These are phyloP conservation scores for Hirtodrosophila trivittata DNA, from an alignment of 2,888 invertebrate genomes.

Conservation along the genomic window DNA sequence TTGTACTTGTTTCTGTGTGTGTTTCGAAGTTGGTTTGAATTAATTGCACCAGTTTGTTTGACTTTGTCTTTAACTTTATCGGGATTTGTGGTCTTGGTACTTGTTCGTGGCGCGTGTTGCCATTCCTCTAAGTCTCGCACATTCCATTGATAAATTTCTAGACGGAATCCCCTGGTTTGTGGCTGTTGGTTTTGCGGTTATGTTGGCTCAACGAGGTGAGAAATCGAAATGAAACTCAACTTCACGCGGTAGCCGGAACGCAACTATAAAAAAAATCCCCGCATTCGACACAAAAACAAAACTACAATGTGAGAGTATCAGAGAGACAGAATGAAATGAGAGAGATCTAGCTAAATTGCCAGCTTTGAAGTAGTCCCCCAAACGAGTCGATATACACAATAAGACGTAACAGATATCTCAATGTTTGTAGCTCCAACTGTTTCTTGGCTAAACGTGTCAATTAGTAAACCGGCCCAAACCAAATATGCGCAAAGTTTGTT, in stretches of 20 bases:
- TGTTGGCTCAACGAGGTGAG: conserved; percentile 62
- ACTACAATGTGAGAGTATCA: neutral
- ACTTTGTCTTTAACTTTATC: conserved; percentile 49
- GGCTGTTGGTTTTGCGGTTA: conserved; percentile 32
- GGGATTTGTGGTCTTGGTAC: conserved; percentile 10
- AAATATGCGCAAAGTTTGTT: conserved; percentile 60
- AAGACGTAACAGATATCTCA: neutral
- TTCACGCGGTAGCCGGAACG: conserved; percentile 14
- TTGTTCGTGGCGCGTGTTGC: conserved; percentile 8
- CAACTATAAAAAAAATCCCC: conserved; percentile 52
- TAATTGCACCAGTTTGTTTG: conserved; percentile 57
- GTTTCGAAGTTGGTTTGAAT: conserved; percentile 40
- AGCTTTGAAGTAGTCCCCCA: conserved; percentile 16
- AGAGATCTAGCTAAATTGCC: neutral
- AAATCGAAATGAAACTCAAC: conserved; percentile 61
- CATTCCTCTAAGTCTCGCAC: conserved; percentile 29
- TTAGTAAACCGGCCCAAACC: conserved; percentile 56
- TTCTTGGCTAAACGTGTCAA: conserved; percentile 55
- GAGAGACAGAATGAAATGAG: neutral
- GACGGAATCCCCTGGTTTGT: conserved; percentile 45
- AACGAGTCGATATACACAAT: conserved; percentile 34
- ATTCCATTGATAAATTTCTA: conserved; percentile 67
- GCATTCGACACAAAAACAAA: conserved; percentile 2
- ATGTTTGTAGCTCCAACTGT: conserved; percentile 3
- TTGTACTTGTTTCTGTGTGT: neutral